Base-by-base conservation (phyloP, 2,888 invertebrate species). In the Gandaritis pyraliata region DNA sequence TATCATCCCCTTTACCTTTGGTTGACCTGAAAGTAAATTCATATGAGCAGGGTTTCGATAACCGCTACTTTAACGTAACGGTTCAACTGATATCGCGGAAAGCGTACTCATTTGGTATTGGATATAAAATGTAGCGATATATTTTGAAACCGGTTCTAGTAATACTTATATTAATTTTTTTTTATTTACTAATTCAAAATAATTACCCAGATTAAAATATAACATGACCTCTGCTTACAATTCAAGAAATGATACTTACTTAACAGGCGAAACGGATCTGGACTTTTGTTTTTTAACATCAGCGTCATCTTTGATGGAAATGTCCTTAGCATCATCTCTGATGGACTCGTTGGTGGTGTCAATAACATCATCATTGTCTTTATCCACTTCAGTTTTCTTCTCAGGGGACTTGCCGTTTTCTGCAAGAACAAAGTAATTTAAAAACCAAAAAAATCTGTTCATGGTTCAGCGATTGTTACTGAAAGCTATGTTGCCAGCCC, bases 351-450 rank as follows among this genome's bases (percentile, higher is more conserved):
- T 75, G n/a, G 71, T 75, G 0, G 77, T 72, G 61, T 81, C 85
- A 39, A 79, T 76, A 50, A 80, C 76, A 80, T 93, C 87, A 4
- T 56, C 59, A 16, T 64, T 66, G 72, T 90, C 82, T 77, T 89
- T 83, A 72, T 81, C 69, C 73, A 89, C 63, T 0, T 86, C 88
- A 72, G 86, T 85, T 80, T 90, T 81, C 78, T 82, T 85, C 65
- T 87, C 90, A 1, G 90, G 90, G 15, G 91, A 90, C 75, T 90
- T 90, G 38, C 91, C 91, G 69, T 92, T 91, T 82, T 91, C 91
- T 91, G 68, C 29, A 29, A 38, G 18, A 12, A 18, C 16, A 18
- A 12, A 8, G 11, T 6, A 18, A 16, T 30, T 43, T 30, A 36
- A 8, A 48, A 48, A 54, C 12, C 2, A 41, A 15, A 33, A n/a